phyloP scores from a whole-genome alignment of 2,888 invertebrate species.

The Lepidonotus clava region DNA sequence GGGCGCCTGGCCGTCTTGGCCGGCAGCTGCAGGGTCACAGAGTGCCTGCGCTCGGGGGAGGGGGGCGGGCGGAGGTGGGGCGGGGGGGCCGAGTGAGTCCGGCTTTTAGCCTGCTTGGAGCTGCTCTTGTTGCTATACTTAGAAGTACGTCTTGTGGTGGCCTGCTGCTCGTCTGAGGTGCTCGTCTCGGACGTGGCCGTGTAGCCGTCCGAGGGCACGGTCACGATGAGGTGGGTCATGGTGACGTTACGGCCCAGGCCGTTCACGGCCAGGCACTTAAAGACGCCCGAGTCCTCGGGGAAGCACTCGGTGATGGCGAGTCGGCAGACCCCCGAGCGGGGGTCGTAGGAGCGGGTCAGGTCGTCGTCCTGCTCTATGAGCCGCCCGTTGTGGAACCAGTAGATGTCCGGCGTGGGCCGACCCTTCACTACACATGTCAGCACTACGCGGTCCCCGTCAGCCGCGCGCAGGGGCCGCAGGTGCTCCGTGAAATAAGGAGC shows the following conservation, averaged over 20 bases:
- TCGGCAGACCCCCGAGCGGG: constrained; percentile 74
- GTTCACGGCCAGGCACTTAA: constrained; percentile 89
- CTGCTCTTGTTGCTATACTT: background rate
- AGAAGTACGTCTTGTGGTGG: background rate
- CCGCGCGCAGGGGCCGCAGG: constrained; percentile 68
- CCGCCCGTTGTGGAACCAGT: constrained; percentile 79
- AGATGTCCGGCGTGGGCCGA: constrained; percentile 75
- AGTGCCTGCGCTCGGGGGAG: constrained; percentile 41
- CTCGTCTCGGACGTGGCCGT: background rate
- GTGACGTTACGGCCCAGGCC: constrained; percentile 94
- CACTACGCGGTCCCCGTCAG: constrained; percentile 75
- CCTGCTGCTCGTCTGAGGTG: constrained; percentile 30
- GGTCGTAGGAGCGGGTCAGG: constrained; percentile 76
- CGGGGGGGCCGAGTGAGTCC: background rate
- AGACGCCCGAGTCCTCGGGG: constrained; percentile 77
- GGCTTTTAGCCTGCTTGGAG: constrained; percentile 16
- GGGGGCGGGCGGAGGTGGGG: background rate
- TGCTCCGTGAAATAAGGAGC: constrained; percentile 74
- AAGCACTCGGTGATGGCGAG: constrained; percentile 78
- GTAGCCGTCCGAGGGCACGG: constrained; percentile 62
- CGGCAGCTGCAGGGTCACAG: constrained; percentile 32
- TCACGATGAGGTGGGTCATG: constrained; percentile 76
- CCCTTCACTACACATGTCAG: constrained; percentile 75
- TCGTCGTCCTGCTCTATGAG: constrained; percentile 78
- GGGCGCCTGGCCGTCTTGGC: background rate